These are phyloP conservation scores for Cynopterus sphinx DNA, from an alignment of 2,797 vertebrate species.

Conservation along the genomic window DNA sequence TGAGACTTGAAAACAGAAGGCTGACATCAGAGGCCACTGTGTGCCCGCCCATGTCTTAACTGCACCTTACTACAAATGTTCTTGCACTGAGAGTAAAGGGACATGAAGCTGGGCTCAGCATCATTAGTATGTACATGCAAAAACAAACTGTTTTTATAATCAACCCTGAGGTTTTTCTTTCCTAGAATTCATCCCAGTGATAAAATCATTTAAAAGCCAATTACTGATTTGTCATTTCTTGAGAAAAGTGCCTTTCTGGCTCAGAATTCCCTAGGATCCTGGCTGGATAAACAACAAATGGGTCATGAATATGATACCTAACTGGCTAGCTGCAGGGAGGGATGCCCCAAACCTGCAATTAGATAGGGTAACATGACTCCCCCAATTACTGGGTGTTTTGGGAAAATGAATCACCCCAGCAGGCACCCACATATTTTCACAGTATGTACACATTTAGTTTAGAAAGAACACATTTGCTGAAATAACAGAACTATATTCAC, in stretches of 20 bases:
- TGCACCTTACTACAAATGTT: neutral
- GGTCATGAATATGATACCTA: neutral
- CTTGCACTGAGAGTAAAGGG: neutral
- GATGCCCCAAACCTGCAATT: slow-evolving; percentile 39
- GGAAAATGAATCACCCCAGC: slow-evolving; percentile 57
- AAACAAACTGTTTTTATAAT: slow-evolving; percentile 7
- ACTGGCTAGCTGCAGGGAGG: neutral
- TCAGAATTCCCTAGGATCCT: neutral
- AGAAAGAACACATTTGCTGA: slow-evolving; percentile 60
- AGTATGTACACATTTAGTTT: slow-evolving; percentile 31
- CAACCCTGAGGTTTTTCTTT: neutral
- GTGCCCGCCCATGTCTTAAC: neutral
- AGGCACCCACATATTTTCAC: slow-evolving; percentile 66
- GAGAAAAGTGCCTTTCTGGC: neutral
- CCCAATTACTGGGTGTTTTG: slow-evolving; percentile 10
- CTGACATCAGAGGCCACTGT: neutral
- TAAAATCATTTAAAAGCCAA: slow-evolving; percentile 38
- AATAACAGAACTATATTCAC: slow-evolving; percentile 29
- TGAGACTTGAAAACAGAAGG: neutral
- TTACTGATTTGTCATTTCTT: neutral
- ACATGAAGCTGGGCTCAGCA: neutral
- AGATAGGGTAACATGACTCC: slow-evolving; percentile 3
- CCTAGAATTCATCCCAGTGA: slow-evolving; percentile 14
- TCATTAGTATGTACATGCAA: neutral
- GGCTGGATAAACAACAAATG: neutral